Conservation (phyloP, 1,140 invertebrate species). For the Caenorhabditis tropicalis region DNA sequence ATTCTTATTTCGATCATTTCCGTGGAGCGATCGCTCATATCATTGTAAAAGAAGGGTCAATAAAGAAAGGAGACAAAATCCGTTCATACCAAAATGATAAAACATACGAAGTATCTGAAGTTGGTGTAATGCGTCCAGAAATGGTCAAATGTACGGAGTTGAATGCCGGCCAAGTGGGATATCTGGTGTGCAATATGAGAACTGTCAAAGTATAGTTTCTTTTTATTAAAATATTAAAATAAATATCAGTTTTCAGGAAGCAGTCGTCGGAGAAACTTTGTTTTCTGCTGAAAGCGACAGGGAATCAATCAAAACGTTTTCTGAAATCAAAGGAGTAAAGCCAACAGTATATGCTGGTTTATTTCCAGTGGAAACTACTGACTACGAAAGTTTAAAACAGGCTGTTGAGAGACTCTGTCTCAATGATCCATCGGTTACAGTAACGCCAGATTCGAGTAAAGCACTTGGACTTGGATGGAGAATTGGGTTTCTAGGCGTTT, state of each 20-base stretch:
- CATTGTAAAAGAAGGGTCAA: conserved; percentile 73
- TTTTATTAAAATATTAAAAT: too few species aligned
- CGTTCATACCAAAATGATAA: conserved; percentile 78
- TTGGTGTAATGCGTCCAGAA: conserved; percentile 83
- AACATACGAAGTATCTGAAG: conserved; percentile 81
- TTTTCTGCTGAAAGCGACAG: conserved; percentile 74
- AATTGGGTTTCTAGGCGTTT: conserved; percentile 86
- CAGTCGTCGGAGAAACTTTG: conserved; percentile 86
- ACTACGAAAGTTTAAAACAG: conserved; percentile 77
- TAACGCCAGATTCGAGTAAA: conserved; percentile 83
- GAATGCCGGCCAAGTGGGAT: conserved; percentile 83
- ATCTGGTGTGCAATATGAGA: conserved; percentile 83
- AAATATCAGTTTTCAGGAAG: conserved; percentile 75
- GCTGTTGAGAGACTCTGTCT: conserved; percentile 88
- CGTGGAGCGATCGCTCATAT: conserved; percentile 84
- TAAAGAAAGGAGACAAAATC: conserved; percentile 75
- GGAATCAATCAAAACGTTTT: conserved; percentile 76
- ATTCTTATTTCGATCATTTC: conserved; percentile 90
- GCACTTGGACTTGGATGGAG: conserved; percentile 92
- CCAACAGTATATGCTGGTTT: conserved; percentile 93
- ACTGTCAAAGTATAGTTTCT: conserved; percentile 73
- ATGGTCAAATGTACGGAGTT: conserved; percentile 77
- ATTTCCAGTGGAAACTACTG: conserved; percentile 88
- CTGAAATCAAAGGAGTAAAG: conserved; percentile 79
- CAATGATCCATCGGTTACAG: conserved; percentile 90